These are phyloP conservation scores for Damaliscus lunatus DNA, from an alignment of 2,113 vertebrate genomes.

Conservation along the genomic window DNA sequence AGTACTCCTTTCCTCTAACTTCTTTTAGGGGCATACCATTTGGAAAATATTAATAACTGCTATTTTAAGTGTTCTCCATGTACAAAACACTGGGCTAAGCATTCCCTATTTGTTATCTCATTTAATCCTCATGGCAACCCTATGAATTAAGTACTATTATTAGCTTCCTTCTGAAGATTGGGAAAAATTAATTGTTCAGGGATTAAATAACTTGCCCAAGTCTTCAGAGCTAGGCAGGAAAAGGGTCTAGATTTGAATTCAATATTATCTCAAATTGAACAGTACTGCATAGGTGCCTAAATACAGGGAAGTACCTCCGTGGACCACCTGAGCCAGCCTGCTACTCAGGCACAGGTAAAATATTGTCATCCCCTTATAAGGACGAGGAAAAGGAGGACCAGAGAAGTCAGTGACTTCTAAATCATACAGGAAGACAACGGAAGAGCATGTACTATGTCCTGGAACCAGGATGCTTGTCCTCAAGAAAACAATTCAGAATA, in stretches of 20 bases:
- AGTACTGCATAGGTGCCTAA: background rate
- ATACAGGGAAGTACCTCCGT: background rate
- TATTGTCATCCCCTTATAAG: background rate
- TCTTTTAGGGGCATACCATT: slow-evolving; percentile 5
- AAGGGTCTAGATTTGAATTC: background rate
- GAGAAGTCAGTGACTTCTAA: background rate
- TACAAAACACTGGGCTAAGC: background rate
- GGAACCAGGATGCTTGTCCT: background rate
- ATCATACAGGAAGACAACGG: background rate
- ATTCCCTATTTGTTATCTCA: slow-evolving; percentile 37
- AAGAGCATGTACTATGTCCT: background rate
- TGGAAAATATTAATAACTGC: slow-evolving; percentile 67
- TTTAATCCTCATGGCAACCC: background rate
- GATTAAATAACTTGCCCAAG: background rate
- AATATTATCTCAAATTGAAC: background rate
- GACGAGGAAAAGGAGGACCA: background rate
- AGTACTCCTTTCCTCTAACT: slow-evolving; percentile 3
- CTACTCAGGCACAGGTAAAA: background rate
- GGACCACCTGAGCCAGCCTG: background rate
- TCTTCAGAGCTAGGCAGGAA: background rate
- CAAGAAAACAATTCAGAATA: background rate
- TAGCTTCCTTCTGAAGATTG: background rate
- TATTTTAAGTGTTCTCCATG: slow-evolving; percentile 29
- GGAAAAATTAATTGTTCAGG: background rate
- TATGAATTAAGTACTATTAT: slow-evolving; percentile 19